Evolutionary conservation across 2,113 vertebrate genomes (phyloP), one percentile per base, ranked within the genome.

Genomic region (Takifugu bimaculatus): DNA sequence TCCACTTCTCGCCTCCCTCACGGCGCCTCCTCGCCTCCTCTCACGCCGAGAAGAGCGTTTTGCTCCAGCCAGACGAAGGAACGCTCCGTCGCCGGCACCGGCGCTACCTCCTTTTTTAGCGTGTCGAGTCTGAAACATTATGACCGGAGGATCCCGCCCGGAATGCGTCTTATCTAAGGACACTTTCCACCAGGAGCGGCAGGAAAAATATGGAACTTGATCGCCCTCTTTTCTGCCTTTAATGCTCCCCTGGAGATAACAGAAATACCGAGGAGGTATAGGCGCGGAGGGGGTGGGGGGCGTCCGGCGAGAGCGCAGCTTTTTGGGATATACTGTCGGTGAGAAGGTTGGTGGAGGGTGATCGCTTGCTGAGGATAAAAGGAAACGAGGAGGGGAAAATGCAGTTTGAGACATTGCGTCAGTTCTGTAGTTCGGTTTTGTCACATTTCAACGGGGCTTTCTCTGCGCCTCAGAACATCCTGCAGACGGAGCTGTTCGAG

Each of bases 351-450:
- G 78, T 74, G 54, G 82, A 83, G 88, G 83, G 88, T 90, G 92
- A 84, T 92, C 91, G 92, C 89, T 81, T 78, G 77, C 67, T 57
- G 74, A 78, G 81, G 82, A 83, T 69, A 92, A 90, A 85, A 85
- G 81, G 80, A 80, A 76, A 82, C 72, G 63, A 85, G 86, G 88
- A 87, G 87, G 87, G 86, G 89, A 95, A 94, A 94, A 99, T 99
- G 97, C 97, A 99, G 94, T 99, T 99, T 94, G 96, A 98, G 90
- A 96, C 96, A 85, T 94, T 99, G 93, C 97, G 95, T 95, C 97
- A 99, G 92, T 97, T 98, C 90, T 99, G 96, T 94, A 99, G 96
- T 93, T 97, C 97, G 88, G 96, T 99, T 92, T 91, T 99, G 90
- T 98, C 96, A 80, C 95, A 98, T 96, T 99, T 99, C 90, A 97